These are phyloP conservation scores for Zonotrichia albicollis DNA, from an alignment of 2,797 vertebrate genomes.

Conservation along the genomic window DNA sequence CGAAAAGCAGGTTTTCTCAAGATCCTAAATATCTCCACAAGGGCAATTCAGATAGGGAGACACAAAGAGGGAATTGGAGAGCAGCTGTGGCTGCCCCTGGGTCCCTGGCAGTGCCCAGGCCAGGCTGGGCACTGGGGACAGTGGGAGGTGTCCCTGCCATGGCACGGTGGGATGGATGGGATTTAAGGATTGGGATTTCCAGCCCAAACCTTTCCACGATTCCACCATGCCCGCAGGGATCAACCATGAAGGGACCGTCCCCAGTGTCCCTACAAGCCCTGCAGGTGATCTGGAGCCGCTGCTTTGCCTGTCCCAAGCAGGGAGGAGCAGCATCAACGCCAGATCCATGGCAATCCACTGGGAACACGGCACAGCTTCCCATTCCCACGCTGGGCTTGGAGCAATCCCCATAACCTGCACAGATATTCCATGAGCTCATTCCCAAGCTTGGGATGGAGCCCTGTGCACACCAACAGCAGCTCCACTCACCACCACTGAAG, in stretches of 20 bases:
- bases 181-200: rapidly evolving
- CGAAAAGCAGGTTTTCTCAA: not conserved
- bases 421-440: not conserved
- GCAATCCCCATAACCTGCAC: rapidly evolving
- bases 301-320: not conserved
- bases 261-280: rapidly evolving
- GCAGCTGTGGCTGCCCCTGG: not conserved
- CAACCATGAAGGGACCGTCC: not conserved
- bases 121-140: not conserved
- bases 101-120: not conserved
- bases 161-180: not conserved
- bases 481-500: not conserved
- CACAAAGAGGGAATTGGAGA: not conserved
- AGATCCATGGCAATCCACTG: rapidly evolving
- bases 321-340: rapidly evolving
- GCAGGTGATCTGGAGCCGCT: not conserved
- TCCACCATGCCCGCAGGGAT: rapidly evolving
- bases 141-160: not conserved
- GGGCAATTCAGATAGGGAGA: not conserved
- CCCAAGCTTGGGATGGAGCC: not conserved
- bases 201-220: not conserved
- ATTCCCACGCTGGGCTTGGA: rapidly evolving
- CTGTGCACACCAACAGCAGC: rapidly evolving
- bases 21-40: not conserved
- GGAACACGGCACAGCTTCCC: not conserved